phyloP scores from a whole-genome alignment of 2,888 invertebrate species.

The Catocala sponsa region DNA sequence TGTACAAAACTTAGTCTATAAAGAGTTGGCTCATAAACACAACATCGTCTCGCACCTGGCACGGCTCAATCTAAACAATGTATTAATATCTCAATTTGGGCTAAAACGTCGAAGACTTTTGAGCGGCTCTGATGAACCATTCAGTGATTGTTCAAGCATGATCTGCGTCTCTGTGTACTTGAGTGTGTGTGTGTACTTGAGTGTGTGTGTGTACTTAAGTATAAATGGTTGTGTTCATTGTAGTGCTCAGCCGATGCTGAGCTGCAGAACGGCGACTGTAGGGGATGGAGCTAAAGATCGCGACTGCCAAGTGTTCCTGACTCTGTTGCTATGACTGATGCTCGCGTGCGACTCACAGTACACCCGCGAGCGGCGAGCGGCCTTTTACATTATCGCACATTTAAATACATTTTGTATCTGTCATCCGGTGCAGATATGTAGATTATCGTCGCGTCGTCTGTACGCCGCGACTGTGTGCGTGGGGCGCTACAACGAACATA shows the following conservation, averaged over 20 bases:
- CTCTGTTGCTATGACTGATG: conserved; percentile 13
- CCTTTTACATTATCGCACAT: neutral
- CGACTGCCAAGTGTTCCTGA: conserved; percentile 6
- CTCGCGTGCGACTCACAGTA: neutral
- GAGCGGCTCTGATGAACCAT: too few relatives aligned
- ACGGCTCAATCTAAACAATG: neutral
- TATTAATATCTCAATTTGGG: neutral
- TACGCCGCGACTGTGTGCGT: too few relatives aligned
- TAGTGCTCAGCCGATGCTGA: conserved; percentile 8
- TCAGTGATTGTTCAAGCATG: too few relatives aligned
- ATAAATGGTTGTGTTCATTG: too few relatives aligned
- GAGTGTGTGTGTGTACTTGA: too few relatives aligned
- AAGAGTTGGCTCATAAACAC: neutral
- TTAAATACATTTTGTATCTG: conserved; percentile 2
- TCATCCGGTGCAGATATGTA: neutral
- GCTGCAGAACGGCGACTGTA: conserved; percentile 18
- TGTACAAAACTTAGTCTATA: conserved; percentile 4
- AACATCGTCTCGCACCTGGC: neutral
- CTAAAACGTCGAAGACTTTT: too few relatives aligned
- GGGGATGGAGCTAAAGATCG: conserved; percentile 16
- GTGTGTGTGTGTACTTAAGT: too few relatives aligned
- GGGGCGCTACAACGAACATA: neutral
- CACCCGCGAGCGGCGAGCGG: neutral
- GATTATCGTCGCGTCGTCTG: neutral
- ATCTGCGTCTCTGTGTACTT: too few relatives aligned